These are phyloP conservation scores for Cataglyphis altisquamis DNA, from an alignment of 2,888 invertebrate genomes.

Conservation along the genomic window DNA sequence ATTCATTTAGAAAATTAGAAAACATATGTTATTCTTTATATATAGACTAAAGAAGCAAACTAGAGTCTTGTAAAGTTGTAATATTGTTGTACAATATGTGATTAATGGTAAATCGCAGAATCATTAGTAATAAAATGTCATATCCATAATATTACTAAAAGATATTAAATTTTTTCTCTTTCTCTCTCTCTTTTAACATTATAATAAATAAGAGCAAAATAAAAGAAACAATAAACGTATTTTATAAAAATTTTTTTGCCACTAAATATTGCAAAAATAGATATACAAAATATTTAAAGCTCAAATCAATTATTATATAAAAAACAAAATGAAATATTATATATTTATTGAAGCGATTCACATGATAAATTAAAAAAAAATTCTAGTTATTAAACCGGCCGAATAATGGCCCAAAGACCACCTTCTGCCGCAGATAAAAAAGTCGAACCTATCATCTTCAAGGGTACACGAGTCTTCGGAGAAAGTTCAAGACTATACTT, in stretches of 20 bases:
- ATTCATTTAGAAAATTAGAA: neutral
- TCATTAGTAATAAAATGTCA: neutral
- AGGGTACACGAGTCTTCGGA: slow-evolving; percentile 69
- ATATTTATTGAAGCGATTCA: neutral
- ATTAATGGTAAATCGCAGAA: neutral
- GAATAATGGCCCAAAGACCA: slow-evolving; percentile 73
- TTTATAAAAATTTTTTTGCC: neutral
- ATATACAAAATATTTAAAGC: neutral
- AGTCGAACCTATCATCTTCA: slow-evolving; percentile 39
- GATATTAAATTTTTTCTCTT: neutral
- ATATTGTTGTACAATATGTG: neutral
- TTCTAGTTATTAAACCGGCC: neutral
- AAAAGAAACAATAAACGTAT: neutral
- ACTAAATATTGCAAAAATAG: neutral
- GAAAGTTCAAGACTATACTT: slow-evolving; percentile 74
- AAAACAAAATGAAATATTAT: neutral
- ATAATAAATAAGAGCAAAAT: neutral
- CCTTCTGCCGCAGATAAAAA: slow-evolving; percentile 52
- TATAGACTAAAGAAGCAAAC: neutral
- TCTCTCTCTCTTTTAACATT: neutral
- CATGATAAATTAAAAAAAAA: neutral
- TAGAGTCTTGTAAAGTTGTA: neutral
- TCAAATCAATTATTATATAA: neutral
- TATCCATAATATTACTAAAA: neutral
- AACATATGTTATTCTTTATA: neutral